phyloP scores from a whole-genome alignment of 2,888 invertebrate genomes.

The Eurois occulta region DNA sequence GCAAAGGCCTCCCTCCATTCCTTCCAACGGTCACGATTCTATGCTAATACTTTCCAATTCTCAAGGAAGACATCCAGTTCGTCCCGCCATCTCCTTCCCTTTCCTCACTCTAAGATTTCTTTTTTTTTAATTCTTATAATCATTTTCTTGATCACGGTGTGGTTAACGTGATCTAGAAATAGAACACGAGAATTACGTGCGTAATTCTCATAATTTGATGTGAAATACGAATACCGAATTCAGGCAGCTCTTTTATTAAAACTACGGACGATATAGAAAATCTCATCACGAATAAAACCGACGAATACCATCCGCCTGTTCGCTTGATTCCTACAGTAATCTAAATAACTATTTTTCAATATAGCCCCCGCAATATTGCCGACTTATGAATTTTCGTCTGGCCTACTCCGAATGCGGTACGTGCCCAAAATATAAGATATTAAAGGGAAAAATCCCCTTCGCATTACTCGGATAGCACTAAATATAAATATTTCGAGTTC shows the following conservation, averaged over 20 bases:
- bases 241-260: constrained; percentile 49
- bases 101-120: no score
- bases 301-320: constrained; percentile 69
- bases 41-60: no score
- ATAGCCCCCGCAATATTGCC: constrained; percentile 78
- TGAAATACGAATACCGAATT: constrained; percentile 26
- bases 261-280: constrained; percentile 52
- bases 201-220: constrained; percentile 40
- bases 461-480: constrained; percentile 70
- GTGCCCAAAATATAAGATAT: constrained; percentile 83
- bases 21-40: no score
- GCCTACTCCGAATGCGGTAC: constrained; percentile 76
- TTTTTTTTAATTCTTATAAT: no score
- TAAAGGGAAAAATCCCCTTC: constrained; percentile 68
- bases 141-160: not conserved
- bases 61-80: no score
- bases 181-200: constrained; percentile 1
- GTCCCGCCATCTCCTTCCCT: no score
- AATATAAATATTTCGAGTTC: constrained; percentile 78
- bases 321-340: constrained; percentile 72
- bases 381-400: constrained; percentile 85
- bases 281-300: constrained; percentile 61
- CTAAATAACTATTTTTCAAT: constrained; percentile 89
- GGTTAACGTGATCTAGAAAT: not conserved
- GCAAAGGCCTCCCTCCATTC: no score